Base-by-base conservation (phyloP, 1,140 invertebrate species). In the Mycetomoellerius zeteki region DNA sequence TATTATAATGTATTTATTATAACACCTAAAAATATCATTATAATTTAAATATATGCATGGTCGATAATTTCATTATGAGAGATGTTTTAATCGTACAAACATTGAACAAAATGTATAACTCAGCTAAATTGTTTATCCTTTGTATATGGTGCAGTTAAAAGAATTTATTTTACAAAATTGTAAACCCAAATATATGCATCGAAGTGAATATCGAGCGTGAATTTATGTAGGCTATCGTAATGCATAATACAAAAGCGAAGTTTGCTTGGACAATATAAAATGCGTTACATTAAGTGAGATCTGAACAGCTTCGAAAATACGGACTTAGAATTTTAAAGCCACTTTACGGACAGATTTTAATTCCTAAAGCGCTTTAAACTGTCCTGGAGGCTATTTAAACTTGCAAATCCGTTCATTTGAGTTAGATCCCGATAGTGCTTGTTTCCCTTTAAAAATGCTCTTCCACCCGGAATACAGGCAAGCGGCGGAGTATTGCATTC, bases 291-390 rank as follows among this genome's bases (percentile, higher is more conserved):
- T 60, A 82, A 73, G 67, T 58, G 80, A 72, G 67, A 60, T 84
- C 54, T 73, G 80, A 73, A 60, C 69, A 84, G 67, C 80, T 82
- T 82, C 37, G 58, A 65, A 85, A 82, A 73, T 71, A 73, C 24
- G 24, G 54, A 84, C 37, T 75, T 85, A 60, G 81, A 87, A 87
- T 85, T 87, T 85, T 85, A 87, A 87, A 87, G 86, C 62, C 54
- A 71, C 78, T 81, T 62, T 72, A 56, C 65, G 47, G 78, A 62
- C 56, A 64, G 69, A 85, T 87, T 87, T 87, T 87, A 85, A 87
- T 85, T 85, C 86, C 71, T 85, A 64, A 73, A 87, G 86, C 80
- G 80, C 69, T 50, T 87, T 87, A 85, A 87, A 85, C 80, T 87
- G 80, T 85, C 65, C 78, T 50, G 19, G 50, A 21, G 80, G 58